These are phyloP conservation scores for Gymnoscelis rufifasciata DNA, from an alignment of 2,888 invertebrate species.

Conservation along the genomic window DNA sequence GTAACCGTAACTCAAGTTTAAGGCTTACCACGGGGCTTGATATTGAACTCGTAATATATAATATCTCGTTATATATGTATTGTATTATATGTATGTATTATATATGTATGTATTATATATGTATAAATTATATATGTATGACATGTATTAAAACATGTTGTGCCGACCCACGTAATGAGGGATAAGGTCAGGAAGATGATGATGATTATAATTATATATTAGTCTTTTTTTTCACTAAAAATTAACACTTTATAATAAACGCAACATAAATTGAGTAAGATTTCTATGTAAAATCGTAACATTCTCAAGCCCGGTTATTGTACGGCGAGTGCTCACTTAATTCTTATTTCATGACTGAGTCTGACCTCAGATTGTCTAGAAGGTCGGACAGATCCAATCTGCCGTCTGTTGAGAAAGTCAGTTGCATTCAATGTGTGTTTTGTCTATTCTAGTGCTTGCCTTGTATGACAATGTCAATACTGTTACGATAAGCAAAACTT, in stretches of 20 bases:
- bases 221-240: not conserved
- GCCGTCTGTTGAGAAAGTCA: conserved; percentile 30
- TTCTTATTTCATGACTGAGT: conserved; percentile 60
- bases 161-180: no score
- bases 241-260: no score
- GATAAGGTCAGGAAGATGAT: no score
- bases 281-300: conserved; percentile 5
- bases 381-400: conserved; percentile 58
- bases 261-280: not conserved
- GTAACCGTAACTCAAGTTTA: no score
- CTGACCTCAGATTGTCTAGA: conserved; percentile 53
- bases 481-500: not conserved
- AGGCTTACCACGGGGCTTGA: no score
- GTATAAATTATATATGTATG: no score
- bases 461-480: conserved; percentile 4
- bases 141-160: no score
- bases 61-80: no score
- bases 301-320: conserved; percentile 39
- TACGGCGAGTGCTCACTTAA: conserved; percentile 54
- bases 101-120: no score
- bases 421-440: conserved; percentile 17
- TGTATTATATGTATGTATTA: no score
- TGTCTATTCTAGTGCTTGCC: conserved; percentile 1
- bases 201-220: no score
- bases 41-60: no score